Conservation (phyloP, 2,113 vertebrate genomes). For the Percina caprodes region DNA sequence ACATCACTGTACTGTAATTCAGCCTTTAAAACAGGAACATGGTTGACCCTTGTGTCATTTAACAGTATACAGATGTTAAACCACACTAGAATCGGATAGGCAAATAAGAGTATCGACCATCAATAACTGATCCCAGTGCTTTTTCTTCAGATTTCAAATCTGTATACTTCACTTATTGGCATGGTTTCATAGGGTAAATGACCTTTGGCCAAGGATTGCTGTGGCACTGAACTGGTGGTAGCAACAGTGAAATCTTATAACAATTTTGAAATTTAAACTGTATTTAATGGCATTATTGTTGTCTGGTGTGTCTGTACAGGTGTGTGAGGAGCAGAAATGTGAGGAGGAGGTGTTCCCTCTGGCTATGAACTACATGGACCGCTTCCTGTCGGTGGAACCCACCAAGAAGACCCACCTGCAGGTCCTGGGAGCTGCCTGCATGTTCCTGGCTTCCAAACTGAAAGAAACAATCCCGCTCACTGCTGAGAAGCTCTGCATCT, state of each 20-base stretch:
- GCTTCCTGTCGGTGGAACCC: conserved; percentile 92
- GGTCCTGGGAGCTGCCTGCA: conserved; percentile 93
- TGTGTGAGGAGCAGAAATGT: conserved; percentile 96
- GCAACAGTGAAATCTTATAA: neutral
- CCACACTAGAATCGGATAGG: too few relatives aligned
- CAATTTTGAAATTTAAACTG: neutral
- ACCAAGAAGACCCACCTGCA: conserved; percentile 92
- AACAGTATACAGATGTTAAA: too few relatives aligned
- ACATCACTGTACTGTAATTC: too few relatives aligned
- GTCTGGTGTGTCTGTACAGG: conserved; percentile 77
- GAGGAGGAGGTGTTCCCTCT: conserved; percentile 96
- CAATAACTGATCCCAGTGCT: too few relatives aligned
- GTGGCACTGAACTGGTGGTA: neutral
- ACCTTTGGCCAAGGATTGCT: neutral
- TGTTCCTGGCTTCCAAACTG: conserved; percentile 98
- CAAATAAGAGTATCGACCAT: too few relatives aligned
- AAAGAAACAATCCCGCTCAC: conserved; percentile 96
- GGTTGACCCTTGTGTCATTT: too few relatives aligned
- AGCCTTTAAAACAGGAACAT: too few relatives aligned
- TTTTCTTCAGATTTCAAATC: neutral
- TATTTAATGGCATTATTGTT: neutral
- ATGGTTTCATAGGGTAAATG: neutral
- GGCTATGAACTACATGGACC: conserved; percentile 97
- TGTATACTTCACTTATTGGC: neutral
- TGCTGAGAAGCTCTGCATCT: conserved; percentile 94